Evolutionary conservation across 2,797 vertebrate species (phyloP).

Genomic region (Sciaenops ocellatus): DNA sequence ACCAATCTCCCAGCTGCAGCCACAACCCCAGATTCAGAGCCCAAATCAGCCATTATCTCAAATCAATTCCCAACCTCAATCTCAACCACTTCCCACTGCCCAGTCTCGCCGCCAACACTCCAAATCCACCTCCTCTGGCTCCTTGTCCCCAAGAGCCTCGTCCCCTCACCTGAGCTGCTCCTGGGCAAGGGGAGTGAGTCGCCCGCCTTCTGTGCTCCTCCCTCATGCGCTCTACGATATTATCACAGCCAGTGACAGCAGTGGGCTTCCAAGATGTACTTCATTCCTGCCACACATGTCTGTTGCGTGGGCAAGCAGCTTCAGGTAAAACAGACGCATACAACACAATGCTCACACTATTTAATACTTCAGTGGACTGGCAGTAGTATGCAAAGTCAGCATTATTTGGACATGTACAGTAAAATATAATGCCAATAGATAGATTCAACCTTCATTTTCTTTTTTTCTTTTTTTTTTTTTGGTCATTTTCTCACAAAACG

Average conservation of each 20-base stretch:
- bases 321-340: conserved; percentile 78
- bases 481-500: too few species aligned
- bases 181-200: conserved; percentile 89
- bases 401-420: neutral
- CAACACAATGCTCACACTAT: neutral
- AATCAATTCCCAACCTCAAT: conserved; percentile 57
- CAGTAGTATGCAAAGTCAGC: neutral
- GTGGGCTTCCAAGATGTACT: conserved; percentile 93
- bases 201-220: conserved; percentile 93
- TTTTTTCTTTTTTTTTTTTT: too few species aligned
- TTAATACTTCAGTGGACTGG: neutral
- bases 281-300: conserved; percentile 94
- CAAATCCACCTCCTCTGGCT: conserved; percentile 86
- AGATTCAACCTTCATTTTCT: too few species aligned
- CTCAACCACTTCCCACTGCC: conserved; percentile 43
- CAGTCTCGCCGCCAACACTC: conserved; percentile 69
- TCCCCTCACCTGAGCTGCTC: conserved; percentile 88
- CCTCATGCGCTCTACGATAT: conserved; percentile 93
- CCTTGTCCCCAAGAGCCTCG: conserved; percentile 79
- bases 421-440: neutral
- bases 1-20: conserved; percentile 58
- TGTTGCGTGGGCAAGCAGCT: conserved; percentile 95
- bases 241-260: conserved; percentile 91
- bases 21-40: conserved; percentile 44
- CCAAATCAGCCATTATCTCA: conserved; percentile 57